These are phyloP conservation scores for Botrylloides violaceus DNA, from an alignment of 23 tunicate species.

Conservation along the genomic window DNA sequence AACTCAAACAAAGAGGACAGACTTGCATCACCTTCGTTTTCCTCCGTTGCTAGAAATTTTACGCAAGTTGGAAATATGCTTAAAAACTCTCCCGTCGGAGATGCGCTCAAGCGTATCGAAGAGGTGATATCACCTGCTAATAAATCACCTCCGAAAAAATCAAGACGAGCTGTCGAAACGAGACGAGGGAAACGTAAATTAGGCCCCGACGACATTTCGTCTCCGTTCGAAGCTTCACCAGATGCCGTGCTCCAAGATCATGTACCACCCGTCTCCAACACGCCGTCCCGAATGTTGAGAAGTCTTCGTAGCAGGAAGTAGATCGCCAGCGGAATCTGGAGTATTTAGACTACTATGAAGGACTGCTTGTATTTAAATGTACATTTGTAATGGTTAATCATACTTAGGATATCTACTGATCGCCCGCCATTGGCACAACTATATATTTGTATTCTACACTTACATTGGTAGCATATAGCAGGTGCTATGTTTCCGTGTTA, in stretches of 20 bases:
- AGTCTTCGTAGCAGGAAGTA: too few relatives aligned
- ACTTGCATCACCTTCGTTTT: neutral
- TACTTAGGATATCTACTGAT: too few relatives aligned
- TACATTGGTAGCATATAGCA: too few relatives aligned
- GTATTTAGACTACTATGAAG: too few relatives aligned
- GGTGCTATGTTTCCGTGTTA: too few relatives aligned
- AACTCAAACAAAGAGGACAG: neutral
- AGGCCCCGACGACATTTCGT: conserved; percentile 68
- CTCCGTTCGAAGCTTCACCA: conserved; percentile 53
- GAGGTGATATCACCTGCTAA: conserved; percentile 54
- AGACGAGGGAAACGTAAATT: conserved; percentile 37
- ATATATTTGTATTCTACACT: too few relatives aligned
- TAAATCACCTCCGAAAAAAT: conserved; percentile 7
- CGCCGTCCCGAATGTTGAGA: neutral
- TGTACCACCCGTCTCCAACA: neutral
- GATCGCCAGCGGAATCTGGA: too few relatives aligned
- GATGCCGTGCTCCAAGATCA: neutral
- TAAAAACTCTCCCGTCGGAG: conserved; percentile 66
- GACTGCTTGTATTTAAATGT: too few relatives aligned
- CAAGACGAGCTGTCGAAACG: neutral
- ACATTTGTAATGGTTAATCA: too few relatives aligned
- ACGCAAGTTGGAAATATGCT: conserved; percentile 42
- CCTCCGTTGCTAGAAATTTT: conserved; percentile 22
- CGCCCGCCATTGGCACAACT: too few relatives aligned
- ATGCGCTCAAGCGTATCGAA: conserved; percentile 55